Evolutionary conservation across 2,888 invertebrate species (phyloP), one percentile per base, ranked within the genome.

Genomic region (Tanytarsus gracilentus): DNA sequence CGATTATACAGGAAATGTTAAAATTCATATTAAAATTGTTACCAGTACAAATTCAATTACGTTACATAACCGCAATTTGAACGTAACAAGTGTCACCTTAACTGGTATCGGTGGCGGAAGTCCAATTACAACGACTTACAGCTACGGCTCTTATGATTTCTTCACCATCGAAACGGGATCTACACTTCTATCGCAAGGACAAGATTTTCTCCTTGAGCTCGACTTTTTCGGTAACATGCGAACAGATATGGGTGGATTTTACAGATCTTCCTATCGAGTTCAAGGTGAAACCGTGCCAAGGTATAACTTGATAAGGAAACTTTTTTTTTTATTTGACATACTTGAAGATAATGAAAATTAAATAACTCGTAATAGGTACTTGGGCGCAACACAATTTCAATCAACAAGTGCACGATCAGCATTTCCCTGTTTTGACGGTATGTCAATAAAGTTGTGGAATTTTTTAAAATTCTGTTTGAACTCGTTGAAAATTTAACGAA

Each of bases 221-320:
- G 3, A 5, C 7, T 50, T 26, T n/a, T 14, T 8, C 3, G 50
- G 50, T 26, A 23, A 26, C n/a, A 26, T 50, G 25, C 7, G n/a
- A 3, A 23, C 25, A 4, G 14, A 16, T n/a, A 50, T 18, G 25
- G 16, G 5, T 26, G 50, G 50, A 11, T 50, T 50, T 23, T 50
- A 50, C n/a, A 50, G 25, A 50, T 50, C 50, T 3, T 50, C 50
- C n/a, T 50, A 50, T 27, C 25, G 18, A 26, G 26, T 50, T 4
- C n/a, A 25, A 8, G 25, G 50, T 23, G 26, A 6, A 5, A 50
- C 50, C 3, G 80, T n/a, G n/a, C n/a, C n/a, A n/a, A n/a, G 50
- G 50, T 50, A 50, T n/a, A n/a, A n/a, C n/a, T n/a, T n/a, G n/a
- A n/a, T n/a, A n/a, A n/a, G n/a, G n/a, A n/a, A n/a, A n/a, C n/a